Evolutionary conservation across 2,888 invertebrate genomes (phyloP), one percentile per base, ranked within the genome.

Genomic region (Patella pellucida): DNA sequence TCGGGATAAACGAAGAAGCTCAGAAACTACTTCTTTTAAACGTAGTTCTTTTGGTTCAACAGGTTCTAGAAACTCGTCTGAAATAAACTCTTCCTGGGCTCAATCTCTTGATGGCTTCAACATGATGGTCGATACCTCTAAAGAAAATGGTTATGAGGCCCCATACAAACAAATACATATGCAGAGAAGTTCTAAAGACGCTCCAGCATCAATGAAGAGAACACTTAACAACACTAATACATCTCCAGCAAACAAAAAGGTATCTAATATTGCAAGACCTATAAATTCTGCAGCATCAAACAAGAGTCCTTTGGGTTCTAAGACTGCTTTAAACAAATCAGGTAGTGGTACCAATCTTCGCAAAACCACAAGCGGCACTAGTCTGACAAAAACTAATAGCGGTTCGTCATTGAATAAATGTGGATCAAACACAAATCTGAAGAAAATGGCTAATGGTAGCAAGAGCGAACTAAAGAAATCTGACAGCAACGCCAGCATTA

Each of bases 401-500:
- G 82, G 81, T 5, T 74, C 77, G 73, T 67, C 54, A 9, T 52
- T 84, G 5, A 82, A 79, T 68, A 79, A 74, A 52, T 72, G 78
- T 54, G 76, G 75, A 52, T 83, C 84, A 15, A 83, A 78, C 72
- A 69, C 79, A 68, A 83, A 80, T 78, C 73, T 84, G 15, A 82
- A 78, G 67, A 79, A 80, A 78, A 54, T 75, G 14, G 50, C 62
- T 23, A 77, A 74, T 27, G 73, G 73, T 50, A 23, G 69, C 19
- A 75, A 76, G 71, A 75, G 68, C n/a, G 83, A 82, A 31, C 73
- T 84, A 68, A 85, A 83, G 68, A 86, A 84, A 70, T 84, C 86
- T 9, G 85, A 86, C 31, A 87, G 86, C 72, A 87, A 82, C 76
- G 79, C 79, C n/a, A 87, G 87, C 80, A 76, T 87, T 27, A 94